Evolutionary conservation across 2,113 vertebrate species (phyloP), one percentile per base, ranked within the genome.

Genomic region (Orientallactaga bullata): DNA sequence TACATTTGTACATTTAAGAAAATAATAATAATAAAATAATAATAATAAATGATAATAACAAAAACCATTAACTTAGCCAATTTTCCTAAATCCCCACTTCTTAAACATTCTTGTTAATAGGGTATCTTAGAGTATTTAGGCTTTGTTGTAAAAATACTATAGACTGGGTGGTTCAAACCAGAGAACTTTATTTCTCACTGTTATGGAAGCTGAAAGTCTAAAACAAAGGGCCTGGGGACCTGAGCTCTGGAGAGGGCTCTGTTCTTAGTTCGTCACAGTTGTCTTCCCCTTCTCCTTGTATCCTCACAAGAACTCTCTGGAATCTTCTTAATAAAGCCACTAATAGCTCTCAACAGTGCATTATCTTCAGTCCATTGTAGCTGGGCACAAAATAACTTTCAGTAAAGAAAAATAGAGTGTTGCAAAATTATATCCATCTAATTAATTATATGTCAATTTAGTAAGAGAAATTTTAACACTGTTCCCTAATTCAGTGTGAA

Each of bases 71-170:
- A 9, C 17, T 90, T 60, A 55, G 55, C 15, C 55, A 55, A 55
- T 55, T 55, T 55, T 55, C 55, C 55, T 55, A 63, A 26, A 85
- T 0, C 20, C 20, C 20, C 4, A 35, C 79, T 89, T 76, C 55
- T 23, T 91, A 83, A 95, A n/a, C 5, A 74, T 90, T 77, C 21
- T 58, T n/a, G 58, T n/a, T 80, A 91, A 72, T 65, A 60, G n/a
- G 26, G 5, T 80, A 5, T 42, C 5, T 35, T 28, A 20, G 16
- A 30, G 7, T 77, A 1, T 66, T 42, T 74, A 13, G 17, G 2
- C 0, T 58, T 10, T 51, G 17, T 7, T 68, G 10, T 2, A 16
- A 85, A 35, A 85, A 55, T 7, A 35, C 10, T 28, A 28, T 42
- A 79, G 7, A n/a, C 8, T 11, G 8, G 0, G 13, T 26, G 58